Evolutionary conservation across 2,113 vertebrate species (phyloP), one percentile per base, ranked within the genome.

Genomic region (Grammomys dolichurus): DNA sequence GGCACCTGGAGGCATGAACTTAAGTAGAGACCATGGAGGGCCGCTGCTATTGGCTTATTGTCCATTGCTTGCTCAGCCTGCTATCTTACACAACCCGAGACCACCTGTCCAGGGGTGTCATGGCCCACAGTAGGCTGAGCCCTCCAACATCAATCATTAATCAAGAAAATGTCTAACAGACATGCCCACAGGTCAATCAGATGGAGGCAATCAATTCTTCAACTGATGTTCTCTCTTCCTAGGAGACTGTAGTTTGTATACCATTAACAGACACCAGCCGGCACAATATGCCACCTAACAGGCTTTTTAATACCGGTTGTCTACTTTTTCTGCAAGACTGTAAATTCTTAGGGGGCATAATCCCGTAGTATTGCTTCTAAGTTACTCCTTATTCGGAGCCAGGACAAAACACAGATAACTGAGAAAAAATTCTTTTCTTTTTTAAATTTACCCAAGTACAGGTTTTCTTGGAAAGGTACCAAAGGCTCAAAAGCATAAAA

Each of bases 401-500:
- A 40, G 70, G 80, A n/a, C 72, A 77, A 85, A 85, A 86, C 12
- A 51, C 9, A 26, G 48, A 19, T 87, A 54, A 82, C 24, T 93
- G 90, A 28, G n/a, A 76, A 56, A 87, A 46, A 46, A 26, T 14
- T 10, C 28, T 77, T 40, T 89, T 46, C 7, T 43, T 63, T 51
- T 94, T 89, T 76, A 75, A 12, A 51, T 82, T 91, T 82, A 93
- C 43, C 20, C 48, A 82, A n/a, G 10, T 69, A 11, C 36, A 94
- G 43, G 93, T 33, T 86, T 78, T 9, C 31, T 96, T 48, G 20
- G 72, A 86, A 91, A 78, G 72, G 51, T 46, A 6, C 65, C 28
- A n/a, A 89, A 43, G 17, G 12, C 12, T 84, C n/a, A 95, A 69
- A 88, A 19, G 43, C 33, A 24, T 48, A n/a, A 91, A 87, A 51